These are phyloP conservation scores for Sinhomidia bicolor DNA, from an alignment of 2,888 invertebrate species.

Conservation along the genomic window DNA sequence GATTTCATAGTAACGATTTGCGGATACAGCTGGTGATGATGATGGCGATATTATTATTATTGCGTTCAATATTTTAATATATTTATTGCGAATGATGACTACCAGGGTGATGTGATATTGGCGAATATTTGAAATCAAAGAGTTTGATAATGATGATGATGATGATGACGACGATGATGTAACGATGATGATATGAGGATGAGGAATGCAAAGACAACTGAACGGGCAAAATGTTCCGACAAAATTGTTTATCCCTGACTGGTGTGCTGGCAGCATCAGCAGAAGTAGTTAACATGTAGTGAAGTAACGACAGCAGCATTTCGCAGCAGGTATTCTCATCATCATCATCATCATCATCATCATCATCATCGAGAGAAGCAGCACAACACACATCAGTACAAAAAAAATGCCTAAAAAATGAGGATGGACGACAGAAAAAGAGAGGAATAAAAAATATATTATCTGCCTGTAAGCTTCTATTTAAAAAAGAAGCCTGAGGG, in stretches of 20 bases:
- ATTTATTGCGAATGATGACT: too few relatives aligned
- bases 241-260: neutral
- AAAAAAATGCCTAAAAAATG: neutral
- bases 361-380: neutral
- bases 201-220: neutral
- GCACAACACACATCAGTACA: too few relatives aligned
- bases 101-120: too few relatives aligned
- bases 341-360: neutral
- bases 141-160: neutral
- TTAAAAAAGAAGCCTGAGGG: constrained; percentile 50
- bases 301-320: too few relatives aligned
- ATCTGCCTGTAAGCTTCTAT: neutral
- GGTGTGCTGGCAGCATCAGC: neutral
- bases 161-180: neutral
- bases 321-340: neutral
- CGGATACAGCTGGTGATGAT: too few relatives aligned
- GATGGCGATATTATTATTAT: too few relatives aligned
- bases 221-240: neutral
- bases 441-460: neutral
- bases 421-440: neutral
- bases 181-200: neutral
- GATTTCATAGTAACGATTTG: too few relatives aligned
- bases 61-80: too few relatives aligned
- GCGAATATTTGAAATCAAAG: too few relatives aligned
- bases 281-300: too few relatives aligned